A percentile compares a stretch with the other conserved stretches of the same genome.
Evolutionary conservation across 2,888 invertebrate species (phyloP).

Genomic region (Drosophila rellima): DNA sequence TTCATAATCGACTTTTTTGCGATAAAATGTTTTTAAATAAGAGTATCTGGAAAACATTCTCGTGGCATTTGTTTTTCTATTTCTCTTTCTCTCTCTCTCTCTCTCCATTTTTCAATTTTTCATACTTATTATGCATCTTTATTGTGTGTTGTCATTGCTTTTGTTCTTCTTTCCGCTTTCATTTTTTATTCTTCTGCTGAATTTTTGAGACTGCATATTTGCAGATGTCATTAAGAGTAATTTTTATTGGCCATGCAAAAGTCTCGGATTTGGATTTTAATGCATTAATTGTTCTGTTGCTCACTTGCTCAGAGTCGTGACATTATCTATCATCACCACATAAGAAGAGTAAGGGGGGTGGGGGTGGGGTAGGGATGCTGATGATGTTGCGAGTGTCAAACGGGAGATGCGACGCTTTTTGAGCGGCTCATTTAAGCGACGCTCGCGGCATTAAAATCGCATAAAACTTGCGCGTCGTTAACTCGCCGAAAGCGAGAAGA

Average conservation of each 20-base stretch:
- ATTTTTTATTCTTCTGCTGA: slow-evolving; percentile 51
- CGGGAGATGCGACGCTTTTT: slow-evolving; percentile 57
- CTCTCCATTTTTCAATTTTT: slow-evolving; percentile 4
- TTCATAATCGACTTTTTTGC: slow-evolving; percentile 11
- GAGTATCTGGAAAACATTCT: neutral
- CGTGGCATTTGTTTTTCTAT: neutral
- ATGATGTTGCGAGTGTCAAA: neutral
- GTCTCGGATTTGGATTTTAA: slow-evolving; percentile 64
- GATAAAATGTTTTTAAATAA: neutral
- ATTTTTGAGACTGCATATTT: slow-evolving; percentile 69
- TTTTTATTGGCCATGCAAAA: slow-evolving; percentile 69
- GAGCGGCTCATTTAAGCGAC: slow-evolving; percentile 61
- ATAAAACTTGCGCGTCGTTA: slow-evolving; percentile 74
- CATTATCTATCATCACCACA: slow-evolving; percentile 50
- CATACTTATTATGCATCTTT: slow-evolving; percentile 33
- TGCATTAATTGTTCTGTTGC: slow-evolving; percentile 69
- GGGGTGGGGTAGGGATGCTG: neutral
- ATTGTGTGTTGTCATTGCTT: slow-evolving; percentile 31
- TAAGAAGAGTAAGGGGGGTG: neutral
- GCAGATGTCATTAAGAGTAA: slow-evolving; percentile 69
- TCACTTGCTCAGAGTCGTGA: slow-evolving; percentile 33
- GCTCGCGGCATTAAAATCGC: slow-evolving; percentile 71
- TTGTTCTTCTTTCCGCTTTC: slow-evolving; percentile 1
- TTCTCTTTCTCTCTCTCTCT: neutral
- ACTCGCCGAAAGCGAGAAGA: slow-evolving; percentile 40